Base-by-base conservation (phyloP, 2,888 invertebrate species). In the Nezara viridula region DNA sequence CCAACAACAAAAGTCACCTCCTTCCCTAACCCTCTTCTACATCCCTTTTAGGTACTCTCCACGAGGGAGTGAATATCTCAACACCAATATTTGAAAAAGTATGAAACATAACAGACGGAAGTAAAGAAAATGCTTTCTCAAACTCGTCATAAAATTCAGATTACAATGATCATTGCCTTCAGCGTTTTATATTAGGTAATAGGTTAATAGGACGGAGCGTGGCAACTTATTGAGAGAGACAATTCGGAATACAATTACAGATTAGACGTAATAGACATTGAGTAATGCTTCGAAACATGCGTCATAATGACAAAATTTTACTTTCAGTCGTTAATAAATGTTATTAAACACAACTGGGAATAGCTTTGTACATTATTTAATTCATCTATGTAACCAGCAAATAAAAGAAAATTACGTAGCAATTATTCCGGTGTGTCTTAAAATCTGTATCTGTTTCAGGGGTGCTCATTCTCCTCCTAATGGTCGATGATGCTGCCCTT, bases 1-100 rank as follows among this genome's bases (percentile, higher is more conserved):
- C 9, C 32, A 32, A 73, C 66, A 73, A 73, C 66, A 73, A 73
- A 73, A 73, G 66, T 73, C 66, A 73, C 66, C 66, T 73, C 37
- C 66, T 37, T 19, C 66, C 6, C 32, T 21, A 73, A 19, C 66
- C 66, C 66, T 60, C 27, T 27, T 16, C 60, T 60, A 27, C 60
- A 5, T 73, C 66, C 66, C 66, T 60, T 27, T 60, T 27, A 60
- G 60, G 60, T 60, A 32, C 60, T 73, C 37, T 37, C 0, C 5
- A 3, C 19, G 19, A 73, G 66, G 37, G 37, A 73, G 32, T 73
- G 37, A 73, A 32, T 37, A 37, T 37, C 37, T 73, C 66, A 27
- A 60, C 16, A 21, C 66, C 19, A 21, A 37, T 19, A 32, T 37
- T 44, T 19, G 32, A 73, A 73, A 32, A 73, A 6, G 0, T 32